Evolutionary conservation across 2,888 invertebrate species (phyloP), one percentile per base, ranked within the genome.

Genomic region (Xylota segnis): DNA sequence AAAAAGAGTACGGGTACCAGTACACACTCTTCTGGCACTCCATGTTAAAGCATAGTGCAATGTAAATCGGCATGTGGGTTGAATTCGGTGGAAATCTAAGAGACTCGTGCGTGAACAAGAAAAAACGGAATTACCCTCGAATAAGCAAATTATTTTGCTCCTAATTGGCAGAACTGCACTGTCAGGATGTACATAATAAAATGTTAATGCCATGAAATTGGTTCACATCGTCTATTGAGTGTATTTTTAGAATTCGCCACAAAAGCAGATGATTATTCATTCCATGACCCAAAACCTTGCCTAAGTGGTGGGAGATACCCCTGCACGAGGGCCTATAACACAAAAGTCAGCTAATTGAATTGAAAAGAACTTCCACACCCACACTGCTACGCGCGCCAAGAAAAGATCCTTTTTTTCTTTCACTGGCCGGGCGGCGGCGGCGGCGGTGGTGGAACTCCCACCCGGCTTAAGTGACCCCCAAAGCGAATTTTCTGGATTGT

Each of bases 331-430:
- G 66, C 59, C 61, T 59, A 83, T 59, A 66, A 23, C 50, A 72
- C 77, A 77, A 77, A 52, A 59, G 65, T 71, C 83, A 77, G 45
- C 83, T 77, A 77, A 83, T 83, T 83, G 77, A 83, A 83, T 83
- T 83, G 37, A 77, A 83, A 70, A 75, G 4, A 76, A 82, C 47
- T 56, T 63, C 68, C 34, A 76, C 32, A 27, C 52, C 10, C 47
- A 32, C 29, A 16, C 37, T 43, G 5, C 12, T 12, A 23, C n/a
- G 1, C 23, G 14, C 12, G n/a, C 5, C 10, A 16, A 18, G 18
- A 37, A 58, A 32, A 27, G 2, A 37, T 70, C 16, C 16, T 6
- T 52, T 0, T 50, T 18, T 7, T n/a, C n/a, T 4, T n/a, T 9
- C 14, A 27, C 4, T 2, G 59, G 7, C n/a, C n/a, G n/a, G n/a